Conservation (phyloP, 2,888 invertebrate species). For the Trissoscelio sp. region DNA sequence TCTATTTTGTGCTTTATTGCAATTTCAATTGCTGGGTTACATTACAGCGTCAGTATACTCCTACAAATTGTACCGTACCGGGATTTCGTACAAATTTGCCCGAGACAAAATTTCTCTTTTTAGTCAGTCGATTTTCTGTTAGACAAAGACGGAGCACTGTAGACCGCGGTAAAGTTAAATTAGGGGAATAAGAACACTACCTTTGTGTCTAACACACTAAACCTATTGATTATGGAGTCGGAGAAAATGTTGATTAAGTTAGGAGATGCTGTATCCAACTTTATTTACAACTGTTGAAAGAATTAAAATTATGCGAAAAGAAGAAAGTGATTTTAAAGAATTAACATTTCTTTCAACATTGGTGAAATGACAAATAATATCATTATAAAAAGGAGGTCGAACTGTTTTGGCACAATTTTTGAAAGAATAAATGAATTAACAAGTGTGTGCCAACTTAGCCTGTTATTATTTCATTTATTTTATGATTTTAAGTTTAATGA, state of each 20-base stretch:
- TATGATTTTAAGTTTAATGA: constrained; percentile 29
- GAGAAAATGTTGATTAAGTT: constrained; percentile 48
- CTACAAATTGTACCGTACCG: constrained; percentile 13
- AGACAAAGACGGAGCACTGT: constrained; percentile 18
- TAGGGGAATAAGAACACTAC: constrained; percentile 49
- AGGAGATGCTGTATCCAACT: constrained; percentile 33
- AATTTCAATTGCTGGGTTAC: constrained; percentile 40
- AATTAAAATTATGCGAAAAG: constrained; percentile 9
- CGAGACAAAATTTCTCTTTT: constrained; percentile 49
- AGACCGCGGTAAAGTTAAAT: constrained; percentile 54
- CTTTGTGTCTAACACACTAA: constrained; percentile 39
- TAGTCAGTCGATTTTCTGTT: constrained; percentile 40
- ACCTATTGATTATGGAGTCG: constrained; percentile 55
- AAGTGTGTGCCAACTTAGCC: constrained; percentile 32
- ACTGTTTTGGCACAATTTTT: constrained; percentile 33
- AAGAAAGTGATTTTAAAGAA: not conserved
- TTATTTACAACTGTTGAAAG: constrained; percentile 8
- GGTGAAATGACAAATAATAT: constrained; percentile 13
- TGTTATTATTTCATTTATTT: constrained; percentile 17
- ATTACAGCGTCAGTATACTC: not conserved
- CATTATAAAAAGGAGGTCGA: constrained; percentile 14
- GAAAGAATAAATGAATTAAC: constrained; percentile 32
- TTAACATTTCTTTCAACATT: constrained; percentile 11
- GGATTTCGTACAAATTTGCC: constrained; percentile 14
- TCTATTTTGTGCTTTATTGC: constrained; percentile 51